phyloP scores from a whole-genome alignment of 2,113 vertebrate genomes.

The Brachyistius frenatus region DNA sequence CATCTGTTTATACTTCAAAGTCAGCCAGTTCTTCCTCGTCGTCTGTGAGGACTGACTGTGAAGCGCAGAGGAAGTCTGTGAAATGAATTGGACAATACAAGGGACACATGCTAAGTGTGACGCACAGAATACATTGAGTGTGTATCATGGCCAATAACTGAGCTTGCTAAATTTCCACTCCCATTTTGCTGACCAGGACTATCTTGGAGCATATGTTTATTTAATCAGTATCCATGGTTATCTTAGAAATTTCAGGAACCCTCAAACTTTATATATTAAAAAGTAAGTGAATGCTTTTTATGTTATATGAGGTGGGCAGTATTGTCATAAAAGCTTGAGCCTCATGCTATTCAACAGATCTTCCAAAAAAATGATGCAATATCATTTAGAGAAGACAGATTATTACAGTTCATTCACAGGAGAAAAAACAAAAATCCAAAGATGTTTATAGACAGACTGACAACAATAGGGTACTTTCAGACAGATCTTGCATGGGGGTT shows the following conservation, averaged over 20 bases:
- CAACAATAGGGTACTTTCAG: slow-evolving; percentile 50
- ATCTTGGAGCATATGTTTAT: slow-evolving; percentile 30
- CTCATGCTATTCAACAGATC: not conserved
- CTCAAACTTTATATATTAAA: slow-evolving; percentile 3
- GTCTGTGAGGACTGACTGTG: slow-evolving; percentile 66
- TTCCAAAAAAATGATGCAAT: slow-evolving; percentile 24
- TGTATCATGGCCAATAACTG: slow-evolving; percentile 19
- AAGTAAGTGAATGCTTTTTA: not conserved
- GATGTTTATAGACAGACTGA: slow-evolving; percentile 10
- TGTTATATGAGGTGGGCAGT: not conserved
- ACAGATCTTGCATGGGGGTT: slow-evolving; percentile 29
- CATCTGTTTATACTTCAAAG: slow-evolving; percentile 80
- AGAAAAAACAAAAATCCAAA: not conserved
- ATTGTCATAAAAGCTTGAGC: not conserved
- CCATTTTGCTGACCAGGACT: slow-evolving; percentile 8
- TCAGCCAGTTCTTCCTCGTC: slow-evolving; percentile 60
- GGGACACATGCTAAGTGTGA: slow-evolving; percentile 58
- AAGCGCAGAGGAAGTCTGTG: slow-evolving; percentile 74
- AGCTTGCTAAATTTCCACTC: slow-evolving; percentile 26
- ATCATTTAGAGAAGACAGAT: not conserved
- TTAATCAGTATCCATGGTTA: slow-evolving; percentile 33
- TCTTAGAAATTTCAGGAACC: slow-evolving; percentile 20
- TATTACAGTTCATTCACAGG: no score
- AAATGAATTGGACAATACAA: slow-evolving; percentile 72
- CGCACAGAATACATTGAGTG: slow-evolving; percentile 58